Evolutionary conservation across 2,888 invertebrate genomes (phyloP).

Genomic region (Sphaerophoria taeniata): DNA sequence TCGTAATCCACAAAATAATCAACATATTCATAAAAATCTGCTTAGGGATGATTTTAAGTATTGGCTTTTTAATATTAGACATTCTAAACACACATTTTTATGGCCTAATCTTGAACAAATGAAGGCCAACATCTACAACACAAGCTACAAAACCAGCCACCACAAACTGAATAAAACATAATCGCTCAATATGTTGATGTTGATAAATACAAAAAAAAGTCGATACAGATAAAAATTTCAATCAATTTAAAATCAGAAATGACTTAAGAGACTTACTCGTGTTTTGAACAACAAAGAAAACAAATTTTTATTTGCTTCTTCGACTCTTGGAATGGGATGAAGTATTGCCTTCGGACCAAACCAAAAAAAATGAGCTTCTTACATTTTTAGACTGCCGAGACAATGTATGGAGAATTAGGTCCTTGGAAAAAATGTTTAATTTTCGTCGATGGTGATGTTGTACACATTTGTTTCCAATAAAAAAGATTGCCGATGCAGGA

Average conservation of each 20-base stretch:
- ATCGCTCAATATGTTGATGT: background rate
- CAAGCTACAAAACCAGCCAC: slow-evolving; percentile 4
- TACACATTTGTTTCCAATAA: too few species aligned
- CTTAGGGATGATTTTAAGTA: background rate
- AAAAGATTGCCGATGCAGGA: too few species aligned
- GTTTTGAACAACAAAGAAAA: too few species aligned
- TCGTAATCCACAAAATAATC: background rate
- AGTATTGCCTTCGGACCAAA: too few species aligned
- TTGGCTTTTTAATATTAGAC: background rate
- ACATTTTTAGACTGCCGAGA: too few species aligned
- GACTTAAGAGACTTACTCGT: background rate
- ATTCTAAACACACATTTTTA: background rate
- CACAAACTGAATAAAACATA: slow-evolving; percentile 9
- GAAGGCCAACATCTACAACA: slow-evolving; percentile 26
- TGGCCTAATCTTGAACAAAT: slow-evolving; percentile 8
- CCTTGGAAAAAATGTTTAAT: too few species aligned
- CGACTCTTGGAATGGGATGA: too few species aligned
- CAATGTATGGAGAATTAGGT: too few species aligned
- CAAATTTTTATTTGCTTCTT: too few species aligned
- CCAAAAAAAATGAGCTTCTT: too few species aligned
- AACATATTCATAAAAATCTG: background rate
- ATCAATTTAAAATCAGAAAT: background rate
- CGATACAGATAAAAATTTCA: background rate
- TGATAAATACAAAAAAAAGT: background rate
- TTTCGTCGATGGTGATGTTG: too few species aligned